Conservation (phyloP, 2,797 vertebrate species). For the Pristis pectinata region DNA sequence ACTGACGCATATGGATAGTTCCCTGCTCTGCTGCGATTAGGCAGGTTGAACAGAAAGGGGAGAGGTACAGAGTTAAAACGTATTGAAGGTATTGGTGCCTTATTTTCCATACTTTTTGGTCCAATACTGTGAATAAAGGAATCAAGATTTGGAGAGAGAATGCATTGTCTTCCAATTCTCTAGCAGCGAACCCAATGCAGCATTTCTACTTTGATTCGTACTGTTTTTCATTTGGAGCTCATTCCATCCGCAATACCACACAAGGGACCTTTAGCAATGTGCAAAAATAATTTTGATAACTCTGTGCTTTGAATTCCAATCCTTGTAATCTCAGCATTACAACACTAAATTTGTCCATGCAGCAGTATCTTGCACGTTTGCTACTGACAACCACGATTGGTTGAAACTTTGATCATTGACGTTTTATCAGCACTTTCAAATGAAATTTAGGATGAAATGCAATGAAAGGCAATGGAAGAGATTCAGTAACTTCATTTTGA, state of each 20-base stretch:
- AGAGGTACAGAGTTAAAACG: too few relatives aligned
- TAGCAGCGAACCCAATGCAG: not conserved
- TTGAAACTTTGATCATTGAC: not conserved
- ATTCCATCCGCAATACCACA: not conserved
- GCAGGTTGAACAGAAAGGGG: too few relatives aligned
- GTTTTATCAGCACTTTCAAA: not conserved
- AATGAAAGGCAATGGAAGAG: not conserved
- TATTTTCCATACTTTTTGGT: not conserved
- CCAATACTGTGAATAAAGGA: not conserved
- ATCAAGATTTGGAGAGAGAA: not conserved
- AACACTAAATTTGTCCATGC: not conserved
- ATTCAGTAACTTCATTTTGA: not conserved
- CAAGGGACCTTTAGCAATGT: not conserved
- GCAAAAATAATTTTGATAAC: not conserved
- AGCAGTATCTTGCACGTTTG: constrained; percentile 15
- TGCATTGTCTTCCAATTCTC: not conserved
- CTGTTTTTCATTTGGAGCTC: not conserved
- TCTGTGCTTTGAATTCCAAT: not conserved
- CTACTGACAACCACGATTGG: not conserved
- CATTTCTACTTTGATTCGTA: not conserved
- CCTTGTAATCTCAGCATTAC: not conserved
- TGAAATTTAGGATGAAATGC: not conserved
- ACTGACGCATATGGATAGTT: too few relatives aligned
- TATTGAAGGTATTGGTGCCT: too few relatives aligned
- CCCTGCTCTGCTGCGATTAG: too few relatives aligned